phyloP scores from a whole-genome alignment of 2,113 vertebrate species.

The Gavia stellata region DNA sequence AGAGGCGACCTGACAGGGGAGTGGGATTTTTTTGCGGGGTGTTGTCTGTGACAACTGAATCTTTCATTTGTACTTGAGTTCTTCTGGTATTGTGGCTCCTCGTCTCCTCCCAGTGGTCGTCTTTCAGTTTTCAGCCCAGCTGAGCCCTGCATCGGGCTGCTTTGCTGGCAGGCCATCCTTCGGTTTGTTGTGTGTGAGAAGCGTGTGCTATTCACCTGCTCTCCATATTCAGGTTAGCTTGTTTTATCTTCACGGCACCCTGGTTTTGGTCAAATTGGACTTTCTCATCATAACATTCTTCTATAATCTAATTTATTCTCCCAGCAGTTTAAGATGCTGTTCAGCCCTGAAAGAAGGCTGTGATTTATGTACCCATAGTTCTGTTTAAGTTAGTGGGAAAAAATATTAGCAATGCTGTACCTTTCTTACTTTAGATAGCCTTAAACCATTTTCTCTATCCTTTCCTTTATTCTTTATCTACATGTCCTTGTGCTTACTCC shows the following conservation, averaged over 20 bases:
- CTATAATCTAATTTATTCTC: not conserved
- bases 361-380: not conserved
- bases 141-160: not conserved
- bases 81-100: not conserved
- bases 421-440: not conserved
- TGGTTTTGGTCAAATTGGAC: not conserved
- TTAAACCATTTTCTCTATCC: not conserved
- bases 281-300: not conserved
- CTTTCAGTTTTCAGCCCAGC: not conserved
- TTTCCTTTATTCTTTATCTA: not conserved
- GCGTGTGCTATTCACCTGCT: not conserved
- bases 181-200: not conserved
- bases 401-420: not conserved
- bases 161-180: not conserved
- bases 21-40: not conserved
- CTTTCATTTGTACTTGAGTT: not conserved
- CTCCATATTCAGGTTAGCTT: not conserved
- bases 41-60: not conserved
- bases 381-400: not conserved
- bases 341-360: not conserved
- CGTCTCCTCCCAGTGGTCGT: not conserved
- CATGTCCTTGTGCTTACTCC: fast-evolving
- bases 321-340: not conserved
- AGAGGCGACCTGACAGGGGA: not conserved
- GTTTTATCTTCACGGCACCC: not conserved